Evolutionary conservation across 2,113 vertebrate genomes (phyloP).

Genomic region (Trinectes maculatus): DNA sequence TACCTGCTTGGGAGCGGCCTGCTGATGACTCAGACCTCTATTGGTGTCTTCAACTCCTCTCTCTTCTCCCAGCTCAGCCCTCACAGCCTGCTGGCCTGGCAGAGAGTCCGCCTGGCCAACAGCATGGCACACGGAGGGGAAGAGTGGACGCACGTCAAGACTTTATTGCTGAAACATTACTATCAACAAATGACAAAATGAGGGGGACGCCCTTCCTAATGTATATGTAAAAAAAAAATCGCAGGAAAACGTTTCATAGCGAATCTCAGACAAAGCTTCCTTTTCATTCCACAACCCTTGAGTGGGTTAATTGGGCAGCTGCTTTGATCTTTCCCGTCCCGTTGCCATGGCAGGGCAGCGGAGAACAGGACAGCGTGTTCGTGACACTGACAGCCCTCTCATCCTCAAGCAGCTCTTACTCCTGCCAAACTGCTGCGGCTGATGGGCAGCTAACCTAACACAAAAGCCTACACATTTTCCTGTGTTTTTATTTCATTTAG

Average conservation of each 20-base stretch:
- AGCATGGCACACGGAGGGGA: conserved; percentile 84
- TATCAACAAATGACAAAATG: too few relatives aligned
- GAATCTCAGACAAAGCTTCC: conserved; percentile 15
- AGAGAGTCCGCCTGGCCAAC: conserved; percentile 89
- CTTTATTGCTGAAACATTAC: not conserved
- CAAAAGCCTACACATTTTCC: not conserved
- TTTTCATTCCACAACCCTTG: conserved; percentile 17
- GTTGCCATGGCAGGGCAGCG: conserved; percentile 54
- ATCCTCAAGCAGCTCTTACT: conserved; percentile 15
- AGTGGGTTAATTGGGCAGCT: conserved; percentile 49
- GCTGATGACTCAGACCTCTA: conserved; percentile 91
- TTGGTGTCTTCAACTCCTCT: conserved; percentile 84
- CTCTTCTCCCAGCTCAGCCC: conserved; percentile 83
- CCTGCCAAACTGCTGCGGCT: not conserved
- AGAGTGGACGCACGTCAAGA: conserved; percentile 85
- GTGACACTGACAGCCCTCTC: conserved; percentile 25
- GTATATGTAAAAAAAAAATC: conserved; percentile 18
- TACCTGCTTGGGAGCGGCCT: conserved; percentile 89
- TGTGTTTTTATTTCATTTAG: not conserved
- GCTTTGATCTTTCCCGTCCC: conserved; percentile 51
- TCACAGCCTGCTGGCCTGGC: conserved; percentile 88
- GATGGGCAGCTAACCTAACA: not conserved
- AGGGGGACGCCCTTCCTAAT: not conserved
- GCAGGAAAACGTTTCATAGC: conserved; percentile 23
- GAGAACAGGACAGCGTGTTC: conserved; percentile 56